Conservation (phyloP, 2,797 vertebrate species). For the Sebastes steindachneri region DNA sequence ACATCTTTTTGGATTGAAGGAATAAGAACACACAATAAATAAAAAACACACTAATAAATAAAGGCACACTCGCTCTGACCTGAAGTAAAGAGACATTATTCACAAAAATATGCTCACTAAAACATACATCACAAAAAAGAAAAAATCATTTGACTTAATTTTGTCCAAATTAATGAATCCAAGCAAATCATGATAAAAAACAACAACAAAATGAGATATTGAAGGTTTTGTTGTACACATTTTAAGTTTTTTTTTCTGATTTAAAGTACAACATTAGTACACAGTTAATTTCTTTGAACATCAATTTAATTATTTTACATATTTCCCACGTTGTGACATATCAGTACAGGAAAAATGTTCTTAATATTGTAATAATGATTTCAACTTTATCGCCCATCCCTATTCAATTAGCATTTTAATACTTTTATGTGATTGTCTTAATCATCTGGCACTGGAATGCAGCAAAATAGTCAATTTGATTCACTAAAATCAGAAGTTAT, state of each 20-base stretch:
- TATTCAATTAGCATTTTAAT: neutral
- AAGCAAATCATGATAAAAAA: neutral
- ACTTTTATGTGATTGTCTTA: neutral
- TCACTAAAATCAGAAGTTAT: neutral
- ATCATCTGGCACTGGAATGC: neutral
- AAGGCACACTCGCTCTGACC: neutral
- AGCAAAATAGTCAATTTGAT: neutral
- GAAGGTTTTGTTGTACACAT: neutral
- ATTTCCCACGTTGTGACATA: neutral
- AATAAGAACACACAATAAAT: too few relatives aligned
- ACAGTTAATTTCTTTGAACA: neutral
- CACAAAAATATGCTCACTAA: neutral
- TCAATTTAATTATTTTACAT: neutral
- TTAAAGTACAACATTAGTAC: neutral
- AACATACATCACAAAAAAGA: neutral
- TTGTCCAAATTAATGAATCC: neutral
- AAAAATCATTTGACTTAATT: neutral
- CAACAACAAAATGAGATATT: neutral
- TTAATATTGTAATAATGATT: neutral
- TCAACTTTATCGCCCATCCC: neutral
- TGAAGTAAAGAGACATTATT: neutral
- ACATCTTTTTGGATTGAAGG: neutral
- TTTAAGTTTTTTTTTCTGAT: neutral
- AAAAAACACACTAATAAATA: neutral
- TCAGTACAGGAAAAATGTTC: neutral